Evolutionary conservation across 2,113 vertebrate genomes (phyloP).

Genomic region (Struthio camelus): DNA sequence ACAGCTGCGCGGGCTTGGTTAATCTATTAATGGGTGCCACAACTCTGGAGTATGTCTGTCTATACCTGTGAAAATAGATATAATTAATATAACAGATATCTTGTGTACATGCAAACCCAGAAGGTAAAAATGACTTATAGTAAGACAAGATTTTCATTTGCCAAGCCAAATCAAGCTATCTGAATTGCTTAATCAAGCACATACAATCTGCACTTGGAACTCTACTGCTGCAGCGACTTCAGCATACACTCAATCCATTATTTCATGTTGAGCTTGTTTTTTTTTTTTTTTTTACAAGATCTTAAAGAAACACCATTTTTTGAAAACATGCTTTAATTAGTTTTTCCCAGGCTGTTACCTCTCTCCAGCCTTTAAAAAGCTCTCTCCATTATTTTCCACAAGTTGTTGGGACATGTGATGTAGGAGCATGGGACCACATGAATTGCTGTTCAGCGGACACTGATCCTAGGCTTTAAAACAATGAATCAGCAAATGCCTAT

Average conservation of each 20-base stretch:
- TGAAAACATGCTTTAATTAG: not conserved
- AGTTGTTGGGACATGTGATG: not conserved
- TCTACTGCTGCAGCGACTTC: not conserved
- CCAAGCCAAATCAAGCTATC: constrained; percentile 27
- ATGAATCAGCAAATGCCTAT: not conserved
- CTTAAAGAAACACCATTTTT: not conserved
- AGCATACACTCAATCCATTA: not conserved
- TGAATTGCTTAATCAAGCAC: not conserved
- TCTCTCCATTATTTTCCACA: not conserved
- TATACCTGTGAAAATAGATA: constrained; percentile 82
- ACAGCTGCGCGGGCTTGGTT: constrained; percentile 77
- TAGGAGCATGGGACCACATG: not conserved
- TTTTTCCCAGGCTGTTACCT: not conserved
- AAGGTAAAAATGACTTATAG: constrained; percentile 64
- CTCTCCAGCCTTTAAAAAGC: not conserved
- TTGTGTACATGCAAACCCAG: constrained; percentile 72
- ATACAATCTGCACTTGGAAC: not conserved
- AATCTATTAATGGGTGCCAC: constrained; percentile 74
- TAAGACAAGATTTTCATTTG: constrained; percentile 47
- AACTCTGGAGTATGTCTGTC: constrained; percentile 67
- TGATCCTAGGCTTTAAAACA: not conserved
- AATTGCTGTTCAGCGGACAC: not conserved
- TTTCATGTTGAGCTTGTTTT: not conserved
- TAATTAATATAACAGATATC: constrained; percentile 82
- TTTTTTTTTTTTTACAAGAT: not conserved